These are phyloP conservation scores for Zoanthus gigantus DNA, from an alignment of 92 coral and sea anemone species.

Conservation along the genomic window DNA sequence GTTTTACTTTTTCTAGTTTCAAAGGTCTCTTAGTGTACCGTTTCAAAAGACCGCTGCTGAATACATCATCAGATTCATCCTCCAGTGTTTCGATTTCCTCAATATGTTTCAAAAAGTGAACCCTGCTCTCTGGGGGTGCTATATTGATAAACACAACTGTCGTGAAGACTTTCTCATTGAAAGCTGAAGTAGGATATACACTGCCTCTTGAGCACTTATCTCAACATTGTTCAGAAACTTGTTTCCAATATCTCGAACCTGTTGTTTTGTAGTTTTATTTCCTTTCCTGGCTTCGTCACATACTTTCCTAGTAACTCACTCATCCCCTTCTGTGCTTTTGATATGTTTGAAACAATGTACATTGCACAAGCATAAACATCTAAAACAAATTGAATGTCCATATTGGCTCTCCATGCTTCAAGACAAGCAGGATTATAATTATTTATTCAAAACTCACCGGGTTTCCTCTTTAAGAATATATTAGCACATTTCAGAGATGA, in stretches of 20 bases:
- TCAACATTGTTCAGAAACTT: no score
- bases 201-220: constrained; percentile 31
- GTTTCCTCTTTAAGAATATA: no score
- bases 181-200: constrained; percentile 62
- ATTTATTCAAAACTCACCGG: no score
- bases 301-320: background rate
- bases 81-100: constrained; percentile 69
- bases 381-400: background rate
- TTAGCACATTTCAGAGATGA: no score
- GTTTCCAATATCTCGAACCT: no score
- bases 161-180: constrained; percentile 71
- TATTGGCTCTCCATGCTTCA: no score
- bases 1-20: no score
- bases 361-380: constrained; percentile 39
- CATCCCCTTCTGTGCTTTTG: constrained; percentile 13
- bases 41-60: constrained; percentile 69
- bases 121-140: constrained; percentile 75
- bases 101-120: constrained; percentile 67
- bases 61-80: constrained; percentile 78
- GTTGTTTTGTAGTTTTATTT: no score
- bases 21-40: constrained; percentile 65
- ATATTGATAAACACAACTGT: constrained; percentile 73
- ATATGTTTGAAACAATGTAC: constrained; percentile 40
- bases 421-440: no score
- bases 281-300: no score